A percentile compares a stretch with the other conserved stretches of the same genome.
Conservation (phyloP, 2,888 invertebrate species). For the Meloe dianella region DNA sequence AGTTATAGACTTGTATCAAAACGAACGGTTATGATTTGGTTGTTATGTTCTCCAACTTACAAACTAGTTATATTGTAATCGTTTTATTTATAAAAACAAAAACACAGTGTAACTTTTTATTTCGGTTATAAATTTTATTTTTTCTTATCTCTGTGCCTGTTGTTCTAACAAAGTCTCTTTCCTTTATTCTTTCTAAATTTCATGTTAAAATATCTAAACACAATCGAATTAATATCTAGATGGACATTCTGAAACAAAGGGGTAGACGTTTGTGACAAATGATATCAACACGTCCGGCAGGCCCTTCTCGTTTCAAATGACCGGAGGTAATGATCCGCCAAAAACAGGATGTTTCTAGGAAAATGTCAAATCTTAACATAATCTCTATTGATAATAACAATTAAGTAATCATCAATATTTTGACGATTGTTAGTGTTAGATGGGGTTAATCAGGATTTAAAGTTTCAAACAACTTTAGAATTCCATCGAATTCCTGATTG, state of each 20-base stretch:
- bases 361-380: conserved; percentile 11
- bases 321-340: too few relatives aligned
- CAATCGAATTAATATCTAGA: background rate
- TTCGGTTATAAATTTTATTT: conserved; percentile 23
- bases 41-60: conserved; percentile 30
- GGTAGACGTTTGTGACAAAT: conserved; percentile 46
- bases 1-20: conserved; percentile 28
- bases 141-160: background rate
- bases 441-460: background rate
- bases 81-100: conserved; percentile 10
- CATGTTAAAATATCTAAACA: background rate
- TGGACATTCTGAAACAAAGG: conserved; percentile 21
- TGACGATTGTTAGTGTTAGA: too few relatives aligned
- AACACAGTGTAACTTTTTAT: conserved; percentile 18
- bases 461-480: background rate
- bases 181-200: too few relatives aligned
- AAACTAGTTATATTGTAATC: conserved; percentile 25
- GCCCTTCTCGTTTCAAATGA: conserved; percentile 47
- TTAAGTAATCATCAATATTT: background rate
- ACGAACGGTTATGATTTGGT: conserved; percentile 26
- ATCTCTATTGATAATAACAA: conserved; percentile 3
- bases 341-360: conserved; percentile 33
- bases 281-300: conserved; percentile 46
- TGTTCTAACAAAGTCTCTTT: too few relatives aligned
- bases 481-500: conserved; percentile 26